These are phyloP conservation scores for Cladorhizidae sp. DNA, from an alignment of 37 sponge, comb jelly and placozoan species.

Conservation along the genomic window DNA sequence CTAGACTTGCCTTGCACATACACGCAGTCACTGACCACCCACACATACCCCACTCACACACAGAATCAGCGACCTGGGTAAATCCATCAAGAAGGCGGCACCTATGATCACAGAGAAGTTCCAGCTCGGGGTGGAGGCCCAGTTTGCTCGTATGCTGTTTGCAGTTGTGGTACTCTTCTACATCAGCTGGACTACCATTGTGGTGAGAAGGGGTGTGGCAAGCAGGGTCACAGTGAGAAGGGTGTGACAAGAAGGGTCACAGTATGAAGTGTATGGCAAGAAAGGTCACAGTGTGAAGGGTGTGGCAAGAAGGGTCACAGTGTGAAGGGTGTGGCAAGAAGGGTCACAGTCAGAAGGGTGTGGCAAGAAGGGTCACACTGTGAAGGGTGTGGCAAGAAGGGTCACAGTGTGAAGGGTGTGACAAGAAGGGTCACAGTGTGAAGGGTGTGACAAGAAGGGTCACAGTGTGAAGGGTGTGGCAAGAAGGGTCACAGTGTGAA, in stretches of 20 bases:
- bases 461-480: no score
- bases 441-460: no score
- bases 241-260: background rate
- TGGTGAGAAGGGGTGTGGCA: slow-evolving; percentile 40
- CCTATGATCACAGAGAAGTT: slow-evolving; percentile 67
- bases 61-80: slow-evolving; percentile 59
- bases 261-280: background rate
- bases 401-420: no score
- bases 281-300: no score
- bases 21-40: background rate
- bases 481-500: no score
- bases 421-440: no score
- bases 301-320: background rate
- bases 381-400: no score
- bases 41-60: slow-evolving; percentile 2
- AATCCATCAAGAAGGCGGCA: slow-evolving; percentile 54
- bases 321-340: no score
- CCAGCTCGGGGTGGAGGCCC: slow-evolving; percentile 74
- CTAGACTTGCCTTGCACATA: background rate
- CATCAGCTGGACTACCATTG: slow-evolving; percentile 71
- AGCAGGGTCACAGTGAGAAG: no score
- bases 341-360: no score
- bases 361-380: no score
- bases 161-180: slow-evolving; percentile 66
- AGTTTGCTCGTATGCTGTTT: slow-evolving; percentile 83